These are phyloP conservation scores for Nebria brevicollis DNA, from an alignment of 2,888 invertebrate genomes.

Conservation along the genomic window DNA sequence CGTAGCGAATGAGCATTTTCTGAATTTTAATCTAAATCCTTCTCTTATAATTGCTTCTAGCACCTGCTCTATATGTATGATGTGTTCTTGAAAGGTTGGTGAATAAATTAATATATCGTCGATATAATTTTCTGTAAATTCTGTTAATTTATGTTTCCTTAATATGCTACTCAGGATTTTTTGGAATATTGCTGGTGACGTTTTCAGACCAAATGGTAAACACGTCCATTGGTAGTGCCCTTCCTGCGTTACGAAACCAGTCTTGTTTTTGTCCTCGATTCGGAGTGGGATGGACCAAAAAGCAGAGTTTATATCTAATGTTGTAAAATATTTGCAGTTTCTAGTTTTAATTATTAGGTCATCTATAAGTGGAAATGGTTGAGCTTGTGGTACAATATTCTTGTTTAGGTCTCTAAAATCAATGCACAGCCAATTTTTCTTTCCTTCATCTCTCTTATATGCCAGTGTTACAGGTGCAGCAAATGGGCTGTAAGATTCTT, in stretches of 20 bases:
- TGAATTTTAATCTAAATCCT: slow-evolving; percentile 45
- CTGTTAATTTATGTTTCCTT: slow-evolving; percentile 48
- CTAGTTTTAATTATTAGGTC: slow-evolving; percentile 54
- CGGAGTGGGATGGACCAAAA: slow-evolving; percentile 57
- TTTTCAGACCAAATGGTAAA: slow-evolving; percentile 50
- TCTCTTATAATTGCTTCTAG: slow-evolving; percentile 31
- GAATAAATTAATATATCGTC: slow-evolving; percentile 52
- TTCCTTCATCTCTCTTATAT: slow-evolving; percentile 9
- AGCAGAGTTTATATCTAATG: slow-evolving; percentile 56
- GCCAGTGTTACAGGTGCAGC: slow-evolving; percentile 27
- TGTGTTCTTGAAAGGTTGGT: slow-evolving; percentile 49
- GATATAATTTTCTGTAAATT: slow-evolving; percentile 51
- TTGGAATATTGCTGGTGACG: slow-evolving; percentile 51
- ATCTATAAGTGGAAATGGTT: slow-evolving; percentile 55
- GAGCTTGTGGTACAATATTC: slow-evolving; percentile 54
- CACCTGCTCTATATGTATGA: slow-evolving; percentile 27
- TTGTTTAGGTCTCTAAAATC: slow-evolving; percentile 42
- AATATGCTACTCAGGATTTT: slow-evolving; percentile 49
- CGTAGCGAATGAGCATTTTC: slow-evolving; percentile 47
- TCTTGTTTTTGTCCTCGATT: slow-evolving; percentile 52
- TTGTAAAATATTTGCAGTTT: slow-evolving; percentile 55
- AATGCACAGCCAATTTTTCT: neutral
- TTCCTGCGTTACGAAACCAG: slow-evolving; percentile 47
- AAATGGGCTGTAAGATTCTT: slow-evolving; percentile 28
- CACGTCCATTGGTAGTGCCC: slow-evolving; percentile 50